Conservation (phyloP, 2,797 vertebrate genomes). For the Anabas testudineus region DNA sequence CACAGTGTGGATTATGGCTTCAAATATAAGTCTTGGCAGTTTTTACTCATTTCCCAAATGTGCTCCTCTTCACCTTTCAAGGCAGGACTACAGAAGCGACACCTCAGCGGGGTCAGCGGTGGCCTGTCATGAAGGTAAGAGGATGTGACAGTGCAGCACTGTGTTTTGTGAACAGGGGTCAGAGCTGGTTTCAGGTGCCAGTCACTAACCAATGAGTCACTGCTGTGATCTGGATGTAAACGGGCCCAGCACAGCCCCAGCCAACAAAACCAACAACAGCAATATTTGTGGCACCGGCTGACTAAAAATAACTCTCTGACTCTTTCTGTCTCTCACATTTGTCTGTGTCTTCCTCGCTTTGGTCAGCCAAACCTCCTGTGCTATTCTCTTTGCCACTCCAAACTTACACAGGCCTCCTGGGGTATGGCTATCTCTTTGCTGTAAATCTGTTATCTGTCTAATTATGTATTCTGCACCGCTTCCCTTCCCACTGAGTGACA, state of each 20-base stretch:
- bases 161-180: constrained; percentile 42
- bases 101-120: constrained; percentile 8
- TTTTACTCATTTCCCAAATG: background rate
- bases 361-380: constrained; percentile 33
- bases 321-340: constrained; percentile 39
- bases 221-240: constrained; percentile 44
- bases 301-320: constrained; percentile 68
- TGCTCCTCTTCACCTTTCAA: too few relatives aligned
- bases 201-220: constrained; percentile 52
- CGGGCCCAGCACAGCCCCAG: constrained; percentile 10
- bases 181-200: constrained; percentile 56
- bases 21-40: background rate
- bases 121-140: constrained; percentile 6
- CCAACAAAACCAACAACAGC: constrained; percentile 31
- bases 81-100: constrained; percentile 2
- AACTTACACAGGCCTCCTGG: constrained; percentile 22
- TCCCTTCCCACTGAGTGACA: constrained; percentile 37
- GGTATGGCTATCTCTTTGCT: background rate
- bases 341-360: constrained; percentile 29
- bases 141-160: constrained; percentile 20
- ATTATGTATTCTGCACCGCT: constrained; percentile 39
- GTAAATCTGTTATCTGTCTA: constrained; percentile 32
- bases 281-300: constrained; percentile 30
- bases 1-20: background rate
- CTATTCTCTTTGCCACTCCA: constrained; percentile 27